These are phyloP conservation scores for Leucozona laternaria DNA, from an alignment of 2,888 invertebrate species.

Conservation along the genomic window DNA sequence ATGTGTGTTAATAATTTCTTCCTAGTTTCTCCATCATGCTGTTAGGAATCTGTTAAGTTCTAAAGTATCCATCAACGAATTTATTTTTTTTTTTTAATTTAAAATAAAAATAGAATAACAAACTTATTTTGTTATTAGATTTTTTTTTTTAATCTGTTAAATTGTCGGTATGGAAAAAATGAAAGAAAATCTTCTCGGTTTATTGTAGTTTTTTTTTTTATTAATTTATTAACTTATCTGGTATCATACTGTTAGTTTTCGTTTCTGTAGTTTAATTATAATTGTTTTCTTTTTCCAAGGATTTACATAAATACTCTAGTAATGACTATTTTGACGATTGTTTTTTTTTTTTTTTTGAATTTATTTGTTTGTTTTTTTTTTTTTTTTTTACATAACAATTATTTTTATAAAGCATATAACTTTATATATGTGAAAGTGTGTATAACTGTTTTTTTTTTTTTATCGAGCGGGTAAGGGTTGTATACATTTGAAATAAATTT, in stretches of 20 bases:
- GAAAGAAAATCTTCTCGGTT: conserved; percentile 61
- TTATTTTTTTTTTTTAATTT: not conserved
- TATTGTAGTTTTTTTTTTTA: conserved; percentile 46
- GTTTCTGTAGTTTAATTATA: conserved; percentile 43
- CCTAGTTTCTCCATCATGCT: conserved; percentile 55
- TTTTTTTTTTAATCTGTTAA: conserved; percentile 12
- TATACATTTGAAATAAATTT: conserved; percentile 45
- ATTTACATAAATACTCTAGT: conserved; percentile 72
- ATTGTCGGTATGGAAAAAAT: conserved; percentile 30
- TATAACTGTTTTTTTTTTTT: conserved; percentile 9
- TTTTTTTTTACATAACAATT: conserved; percentile 50
- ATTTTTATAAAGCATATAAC: conserved; percentile 33
- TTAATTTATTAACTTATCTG: conserved; percentile 68
- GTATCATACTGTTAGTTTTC: conserved; percentile 73
- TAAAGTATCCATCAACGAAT: conserved; percentile 60
- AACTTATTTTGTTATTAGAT: conserved; percentile 26
- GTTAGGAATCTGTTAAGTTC: conserved; percentile 48
- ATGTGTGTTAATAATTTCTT: not conserved
- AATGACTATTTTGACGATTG: conserved; percentile 71
- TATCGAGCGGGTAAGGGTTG: conserved; percentile 6
- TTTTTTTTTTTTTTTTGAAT: too few relatives aligned
- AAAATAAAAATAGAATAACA: conserved; percentile 15
- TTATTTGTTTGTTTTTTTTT: not conserved
- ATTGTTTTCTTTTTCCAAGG: conserved; percentile 58
- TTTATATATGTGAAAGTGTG: conserved; percentile 23